phyloP scores from a whole-genome alignment of 1,140 invertebrate genomes.

The Mylabris phalerata region DNA sequence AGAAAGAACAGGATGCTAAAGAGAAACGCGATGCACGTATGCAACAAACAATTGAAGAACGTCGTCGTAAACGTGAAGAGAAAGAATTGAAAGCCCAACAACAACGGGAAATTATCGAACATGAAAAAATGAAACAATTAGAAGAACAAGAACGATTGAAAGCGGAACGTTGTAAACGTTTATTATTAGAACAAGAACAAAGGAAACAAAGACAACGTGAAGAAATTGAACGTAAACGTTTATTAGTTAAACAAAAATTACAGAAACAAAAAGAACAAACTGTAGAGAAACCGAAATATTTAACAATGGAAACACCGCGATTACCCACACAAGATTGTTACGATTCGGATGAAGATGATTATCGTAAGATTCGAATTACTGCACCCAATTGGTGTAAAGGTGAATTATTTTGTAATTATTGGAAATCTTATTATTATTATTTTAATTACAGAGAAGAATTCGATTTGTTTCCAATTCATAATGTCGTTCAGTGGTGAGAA shows the following conservation, averaged over 20 bases:
- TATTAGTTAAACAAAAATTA: constrained; percentile 32
- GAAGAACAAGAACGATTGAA: constrained; percentile 45
- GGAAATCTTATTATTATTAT: no score
- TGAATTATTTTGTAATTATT: constrained; percentile 27
- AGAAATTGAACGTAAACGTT: constrained; percentile 46
- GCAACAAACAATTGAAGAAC: constrained; percentile 44
- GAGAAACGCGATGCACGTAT: constrained; percentile 38
- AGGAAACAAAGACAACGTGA: constrained; percentile 46
- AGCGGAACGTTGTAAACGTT: constrained; percentile 48
- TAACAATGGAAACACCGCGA: constrained; percentile 42
- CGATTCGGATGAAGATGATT: constrained; percentile 49
- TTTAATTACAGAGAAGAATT: neutral
- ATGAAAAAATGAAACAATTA: constrained; percentile 45
- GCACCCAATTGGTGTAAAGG: constrained; percentile 47
- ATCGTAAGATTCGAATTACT: constrained; percentile 27
- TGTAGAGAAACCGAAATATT: constrained; percentile 39
- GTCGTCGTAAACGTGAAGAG: constrained; percentile 50
- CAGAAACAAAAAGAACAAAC: constrained; percentile 22
- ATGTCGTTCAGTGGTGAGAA: constrained; percentile 14
- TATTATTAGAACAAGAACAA: constrained; percentile 47
- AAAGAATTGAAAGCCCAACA: constrained; percentile 52
- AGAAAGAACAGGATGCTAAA: constrained; percentile 43
- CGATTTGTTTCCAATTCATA: neutral
- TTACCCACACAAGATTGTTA: constrained; percentile 48
- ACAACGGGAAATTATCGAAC: constrained; percentile 51